Conservation (phyloP, 2,113 vertebrate genomes). For the Amphilophus citrinellus region DNA sequence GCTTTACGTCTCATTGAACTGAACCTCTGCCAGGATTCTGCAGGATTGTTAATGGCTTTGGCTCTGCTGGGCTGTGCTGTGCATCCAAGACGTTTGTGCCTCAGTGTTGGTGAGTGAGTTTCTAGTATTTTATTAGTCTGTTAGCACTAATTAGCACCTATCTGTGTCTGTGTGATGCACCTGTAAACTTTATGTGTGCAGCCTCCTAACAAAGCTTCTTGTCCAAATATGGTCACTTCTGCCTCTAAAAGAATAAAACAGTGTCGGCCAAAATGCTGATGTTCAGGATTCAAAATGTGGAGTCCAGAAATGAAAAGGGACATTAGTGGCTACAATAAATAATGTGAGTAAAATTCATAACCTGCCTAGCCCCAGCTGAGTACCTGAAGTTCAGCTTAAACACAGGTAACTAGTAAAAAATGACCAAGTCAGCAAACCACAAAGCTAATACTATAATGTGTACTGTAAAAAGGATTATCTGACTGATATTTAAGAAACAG, state of each 20-base stretch:
- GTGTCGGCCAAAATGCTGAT: background rate
- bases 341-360: background rate
- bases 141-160: background rate
- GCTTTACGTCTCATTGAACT: background rate
- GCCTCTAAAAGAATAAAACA: background rate
- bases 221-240: fast-evolving
- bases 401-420: background rate
- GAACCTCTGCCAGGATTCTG: background rate
- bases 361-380: background rate
- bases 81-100: background rate
- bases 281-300: background rate
- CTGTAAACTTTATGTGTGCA: background rate
- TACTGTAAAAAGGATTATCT: background rate
- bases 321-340: background rate
- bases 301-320: background rate
- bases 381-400: fast-evolving
- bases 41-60: background rate
- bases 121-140: background rate
- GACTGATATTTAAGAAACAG: background rate
- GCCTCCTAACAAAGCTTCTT: background rate
- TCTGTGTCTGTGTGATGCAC: background rate
- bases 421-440: background rate
- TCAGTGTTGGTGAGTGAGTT: background rate
- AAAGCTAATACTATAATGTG: background rate
- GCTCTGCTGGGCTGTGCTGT: background rate